A percentile compares a stretch with the other conserved stretches of the same genome.
Evolutionary conservation across 2,113 vertebrate genomes (phyloP).

Genomic region (Calyptomena viridis): DNA sequence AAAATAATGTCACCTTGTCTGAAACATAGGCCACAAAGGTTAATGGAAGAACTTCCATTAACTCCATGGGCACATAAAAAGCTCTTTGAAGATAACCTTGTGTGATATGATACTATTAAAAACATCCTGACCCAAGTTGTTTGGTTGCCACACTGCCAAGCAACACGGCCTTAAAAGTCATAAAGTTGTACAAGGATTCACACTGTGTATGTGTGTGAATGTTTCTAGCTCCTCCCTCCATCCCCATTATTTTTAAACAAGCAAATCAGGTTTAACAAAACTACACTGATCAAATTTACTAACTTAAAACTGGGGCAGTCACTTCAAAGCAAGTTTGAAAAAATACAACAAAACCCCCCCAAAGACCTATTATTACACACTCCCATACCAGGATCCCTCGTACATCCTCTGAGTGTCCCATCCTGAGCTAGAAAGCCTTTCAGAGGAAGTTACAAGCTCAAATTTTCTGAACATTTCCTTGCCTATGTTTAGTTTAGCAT

Average conservation of each 20-base stretch:
- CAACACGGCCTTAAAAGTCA: background rate
- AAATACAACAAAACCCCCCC: background rate
- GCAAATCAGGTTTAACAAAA: background rate
- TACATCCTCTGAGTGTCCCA: background rate
- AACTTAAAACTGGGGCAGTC: background rate
- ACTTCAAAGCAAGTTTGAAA: background rate
- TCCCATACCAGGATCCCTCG: rapidly evolving
- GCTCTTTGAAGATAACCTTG: background rate
- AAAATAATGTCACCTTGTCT: background rate
- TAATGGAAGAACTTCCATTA: background rate
- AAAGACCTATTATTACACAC: background rate
- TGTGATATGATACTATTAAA: background rate
- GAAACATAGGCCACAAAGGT: background rate
- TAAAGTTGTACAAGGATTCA: background rate
- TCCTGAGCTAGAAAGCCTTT: background rate
- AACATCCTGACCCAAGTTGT: background rate
- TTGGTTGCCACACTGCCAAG: background rate
- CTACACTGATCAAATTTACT: background rate
- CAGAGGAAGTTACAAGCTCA: background rate
- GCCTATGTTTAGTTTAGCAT: background rate
- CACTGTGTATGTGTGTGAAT: background rate
- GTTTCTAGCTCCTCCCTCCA: background rate
- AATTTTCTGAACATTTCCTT: background rate
- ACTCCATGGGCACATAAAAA: background rate
- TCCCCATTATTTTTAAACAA: background rate